Base-by-base conservation (phyloP, 2,888 invertebrate species). In the Leptothorax acervorum region DNA sequence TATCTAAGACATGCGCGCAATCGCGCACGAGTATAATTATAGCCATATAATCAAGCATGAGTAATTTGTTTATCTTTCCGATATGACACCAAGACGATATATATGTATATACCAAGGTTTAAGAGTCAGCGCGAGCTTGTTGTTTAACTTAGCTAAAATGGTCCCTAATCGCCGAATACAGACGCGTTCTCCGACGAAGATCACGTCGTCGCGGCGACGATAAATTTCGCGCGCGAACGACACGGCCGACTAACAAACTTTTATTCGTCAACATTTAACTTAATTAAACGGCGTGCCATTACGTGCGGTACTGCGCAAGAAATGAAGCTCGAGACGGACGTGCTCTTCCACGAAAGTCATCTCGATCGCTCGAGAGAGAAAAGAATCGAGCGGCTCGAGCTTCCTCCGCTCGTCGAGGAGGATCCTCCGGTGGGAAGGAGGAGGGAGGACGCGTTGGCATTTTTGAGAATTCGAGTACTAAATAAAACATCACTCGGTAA, bases 401-500 rank as follows among this genome's bases (percentile, higher is more conserved):
- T 53, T 68, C 48, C 57, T 28, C 48, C 11, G 11, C 28, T 39
- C 65, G 79, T 12, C 18, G n/a, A 70, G 82, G 74, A 78, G 65
- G 85, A 68, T 78, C 62, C 57, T 28, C 23, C n/a, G 12, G 48
- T 28, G 68, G 68, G 75, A 63, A 63, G 70, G 74, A 51, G 70
- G 82, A 23, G 74, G 76, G 76, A 85, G 83, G 85, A 86, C 81
- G 88, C 86, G 86, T 74, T 82, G 88, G 85, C 70, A 93, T 92
- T 93, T 93, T 93, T 91, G 90, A 90, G 91, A 90, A 91, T 91
- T 89, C 89, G 88, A 91, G 90, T 92, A 91, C 93, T 94, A 94
- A 94, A 94, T 94, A 94, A 94, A 94, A 94, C 94, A 93, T 94
- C 94, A 94, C 92, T 93, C 89, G 92, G 55, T 87, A 87, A 87